Evolutionary conservation across 2,888 invertebrate species (phyloP).

Genomic region (Orthosia cruda): DNA sequence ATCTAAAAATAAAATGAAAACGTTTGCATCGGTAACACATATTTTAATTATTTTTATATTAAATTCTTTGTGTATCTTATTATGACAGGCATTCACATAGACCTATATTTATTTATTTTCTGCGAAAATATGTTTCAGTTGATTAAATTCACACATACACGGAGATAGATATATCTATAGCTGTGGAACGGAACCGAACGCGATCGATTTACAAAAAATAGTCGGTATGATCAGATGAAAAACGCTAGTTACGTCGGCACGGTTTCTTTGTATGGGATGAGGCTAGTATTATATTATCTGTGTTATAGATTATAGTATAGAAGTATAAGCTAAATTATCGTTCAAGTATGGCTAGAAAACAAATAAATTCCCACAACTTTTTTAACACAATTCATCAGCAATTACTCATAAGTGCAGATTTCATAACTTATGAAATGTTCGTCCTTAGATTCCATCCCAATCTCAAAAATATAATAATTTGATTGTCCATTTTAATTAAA

Average conservation of each 20-base stretch:
- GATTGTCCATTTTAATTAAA: slow-evolving; percentile 13
- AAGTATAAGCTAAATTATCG: not conserved
- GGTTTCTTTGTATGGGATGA: too few relatives aligned
- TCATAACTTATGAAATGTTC: not conserved
- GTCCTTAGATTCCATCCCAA: not conserved
- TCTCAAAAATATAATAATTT: not conserved
- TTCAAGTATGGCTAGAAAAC: not conserved
- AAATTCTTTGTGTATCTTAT: not conserved
- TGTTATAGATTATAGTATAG: too few relatives aligned
- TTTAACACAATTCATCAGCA: not conserved
- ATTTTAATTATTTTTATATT: slow-evolving; percentile 1
- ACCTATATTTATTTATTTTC: not conserved
- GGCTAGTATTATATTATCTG: too few relatives aligned
- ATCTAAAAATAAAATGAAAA: not conserved
- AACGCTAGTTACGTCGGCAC: too few relatives aligned
- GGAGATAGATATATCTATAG: too few relatives aligned
- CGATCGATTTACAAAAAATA: too few relatives aligned
- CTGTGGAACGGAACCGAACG: too few relatives aligned
- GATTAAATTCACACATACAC: too few relatives aligned
- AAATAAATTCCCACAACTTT: not conserved
- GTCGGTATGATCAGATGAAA: too few relatives aligned
- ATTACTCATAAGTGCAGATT: not conserved
- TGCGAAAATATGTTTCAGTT: not conserved
- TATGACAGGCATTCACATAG: not conserved
- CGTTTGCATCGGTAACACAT: not conserved